Evolutionary conservation across 2,113 vertebrate genomes (phyloP).

Genomic region (Forbesichthys papilliferus): DNA sequence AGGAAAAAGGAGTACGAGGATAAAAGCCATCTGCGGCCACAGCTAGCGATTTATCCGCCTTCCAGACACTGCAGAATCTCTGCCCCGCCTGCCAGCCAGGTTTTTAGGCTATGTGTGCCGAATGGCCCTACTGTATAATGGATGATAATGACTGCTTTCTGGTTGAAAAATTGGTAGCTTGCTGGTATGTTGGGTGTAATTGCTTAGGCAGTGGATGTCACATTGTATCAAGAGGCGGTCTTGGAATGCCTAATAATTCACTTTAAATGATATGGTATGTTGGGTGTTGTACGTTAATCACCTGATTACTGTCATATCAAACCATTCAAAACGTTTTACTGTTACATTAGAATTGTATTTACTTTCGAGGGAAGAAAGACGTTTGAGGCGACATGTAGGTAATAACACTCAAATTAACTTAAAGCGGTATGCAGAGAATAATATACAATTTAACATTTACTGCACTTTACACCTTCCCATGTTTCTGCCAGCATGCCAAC

Average conservation of each 20-base stretch:
- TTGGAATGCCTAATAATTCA: constrained; percentile 36
- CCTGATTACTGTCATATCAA: constrained; percentile 39
- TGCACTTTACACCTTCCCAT: neutral
- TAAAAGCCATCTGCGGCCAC: no score
- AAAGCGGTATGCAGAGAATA: neutral
- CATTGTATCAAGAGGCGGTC: constrained; percentile 31
- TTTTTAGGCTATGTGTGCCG: constrained; percentile 24
- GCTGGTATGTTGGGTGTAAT: constrained; percentile 34
- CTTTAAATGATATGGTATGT: constrained; percentile 32
- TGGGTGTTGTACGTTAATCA: constrained; percentile 34
- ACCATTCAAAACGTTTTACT: constrained; percentile 23
- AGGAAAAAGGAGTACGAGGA: no score
- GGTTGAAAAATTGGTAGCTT: constrained; percentile 34
- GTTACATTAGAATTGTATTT: constrained; percentile 19
- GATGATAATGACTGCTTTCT: constrained; percentile 55
- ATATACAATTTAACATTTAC: neutral
- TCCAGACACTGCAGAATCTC: no score
- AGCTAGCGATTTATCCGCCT: no score
- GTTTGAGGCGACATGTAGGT: constrained; percentile 8
- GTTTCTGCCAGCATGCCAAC: neutral
- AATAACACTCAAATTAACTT: constrained; percentile 1
- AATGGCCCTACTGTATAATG: constrained; percentile 37
- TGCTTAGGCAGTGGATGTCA: constrained; percentile 27
- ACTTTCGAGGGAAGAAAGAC: constrained; percentile 8
- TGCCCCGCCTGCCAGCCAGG: neutral